These are phyloP conservation scores for Pteronura brasiliensis DNA, from an alignment of 2,113 vertebrate genomes.

Conservation along the genomic window DNA sequence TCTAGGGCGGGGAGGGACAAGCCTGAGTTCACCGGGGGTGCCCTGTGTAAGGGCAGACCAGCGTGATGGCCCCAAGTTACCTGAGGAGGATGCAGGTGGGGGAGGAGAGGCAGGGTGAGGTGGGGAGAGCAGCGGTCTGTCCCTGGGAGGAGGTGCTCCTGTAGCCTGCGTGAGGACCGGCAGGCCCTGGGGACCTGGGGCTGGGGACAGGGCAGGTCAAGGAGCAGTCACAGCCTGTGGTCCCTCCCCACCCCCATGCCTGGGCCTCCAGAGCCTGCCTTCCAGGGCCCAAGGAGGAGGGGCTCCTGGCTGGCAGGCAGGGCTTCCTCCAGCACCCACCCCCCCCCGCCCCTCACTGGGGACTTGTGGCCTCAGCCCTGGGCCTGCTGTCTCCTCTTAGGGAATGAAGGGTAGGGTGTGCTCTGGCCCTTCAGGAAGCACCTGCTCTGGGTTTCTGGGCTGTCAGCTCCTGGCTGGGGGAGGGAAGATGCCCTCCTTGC, in stretches of 20 bases:
- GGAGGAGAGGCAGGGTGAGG: not conserved
- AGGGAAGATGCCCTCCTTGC: too few species aligned
- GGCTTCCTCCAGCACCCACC: not conserved
- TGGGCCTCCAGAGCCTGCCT: not conserved
- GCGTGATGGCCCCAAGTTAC: accelerated
- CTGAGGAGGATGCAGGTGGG: not conserved
- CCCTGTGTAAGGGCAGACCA: not conserved
- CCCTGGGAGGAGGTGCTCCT: too few species aligned
- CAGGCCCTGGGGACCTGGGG: not conserved
- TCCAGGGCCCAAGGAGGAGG: accelerated
- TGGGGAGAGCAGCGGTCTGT: not conserved
- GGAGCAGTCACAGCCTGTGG: not conserved
- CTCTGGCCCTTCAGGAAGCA: not conserved
- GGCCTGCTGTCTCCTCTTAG: not conserved
- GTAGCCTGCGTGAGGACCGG: not conserved
- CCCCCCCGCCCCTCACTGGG: not conserved
- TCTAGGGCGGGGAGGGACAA: accelerated
- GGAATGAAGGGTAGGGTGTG: not conserved
- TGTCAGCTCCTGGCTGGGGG: not conserved
- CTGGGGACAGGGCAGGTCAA: not conserved
- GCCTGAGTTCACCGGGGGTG: not conserved
- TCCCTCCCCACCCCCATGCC: not conserved
- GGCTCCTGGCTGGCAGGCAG: accelerated
- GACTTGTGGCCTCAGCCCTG: not conserved
- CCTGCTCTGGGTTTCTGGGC: not conserved